These are phyloP conservation scores for Drosophila equinoxialis DNA, from an alignment of 1,140 invertebrate genomes.

Conservation along the genomic window DNA sequence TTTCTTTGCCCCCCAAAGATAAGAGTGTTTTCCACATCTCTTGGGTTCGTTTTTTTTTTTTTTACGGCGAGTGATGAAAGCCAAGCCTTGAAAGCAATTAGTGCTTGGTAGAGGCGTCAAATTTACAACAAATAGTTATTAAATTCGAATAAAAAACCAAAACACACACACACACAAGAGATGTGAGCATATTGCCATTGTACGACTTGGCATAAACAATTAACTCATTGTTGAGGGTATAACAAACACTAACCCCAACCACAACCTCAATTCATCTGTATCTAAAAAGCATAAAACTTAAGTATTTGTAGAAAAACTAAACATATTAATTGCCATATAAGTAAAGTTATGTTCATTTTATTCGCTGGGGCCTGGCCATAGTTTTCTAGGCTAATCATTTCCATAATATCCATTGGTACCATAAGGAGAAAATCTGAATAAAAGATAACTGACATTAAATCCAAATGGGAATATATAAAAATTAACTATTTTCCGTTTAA, in stretches of 20 bases:
- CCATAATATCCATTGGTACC: not conserved
- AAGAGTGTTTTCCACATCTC: not conserved
- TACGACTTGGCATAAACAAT: conserved; percentile 2
- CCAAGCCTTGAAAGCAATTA: conserved; percentile 49
- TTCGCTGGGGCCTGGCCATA: too few species aligned
- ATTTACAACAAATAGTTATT: conserved; percentile 26
- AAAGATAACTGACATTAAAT: not conserved
- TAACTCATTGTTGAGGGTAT: not conserved
- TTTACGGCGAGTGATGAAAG: conserved; percentile 10
- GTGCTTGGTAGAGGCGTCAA: conserved; percentile 45
- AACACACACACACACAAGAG: conserved; percentile 11
- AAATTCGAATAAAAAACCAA: conserved; percentile 1
- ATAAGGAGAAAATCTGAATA: not conserved
- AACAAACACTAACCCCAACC: not conserved
- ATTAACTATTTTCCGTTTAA: not conserved
- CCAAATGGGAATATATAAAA: not conserved
- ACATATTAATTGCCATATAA: too few species aligned
- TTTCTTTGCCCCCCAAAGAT: not conserved
- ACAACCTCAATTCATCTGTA: too few species aligned
- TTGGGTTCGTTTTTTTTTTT: not conserved
- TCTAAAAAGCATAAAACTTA: not conserved
- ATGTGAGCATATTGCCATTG: conserved; percentile 6
- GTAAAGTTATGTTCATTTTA: too few species aligned
- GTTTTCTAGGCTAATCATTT: too few species aligned
- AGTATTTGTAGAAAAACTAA: not conserved